Evolutionary conservation across 2,797 vertebrate genomes (phyloP), one percentile per base, ranked within the genome.

Genomic region (Sylvilagus floridanus): DNA sequence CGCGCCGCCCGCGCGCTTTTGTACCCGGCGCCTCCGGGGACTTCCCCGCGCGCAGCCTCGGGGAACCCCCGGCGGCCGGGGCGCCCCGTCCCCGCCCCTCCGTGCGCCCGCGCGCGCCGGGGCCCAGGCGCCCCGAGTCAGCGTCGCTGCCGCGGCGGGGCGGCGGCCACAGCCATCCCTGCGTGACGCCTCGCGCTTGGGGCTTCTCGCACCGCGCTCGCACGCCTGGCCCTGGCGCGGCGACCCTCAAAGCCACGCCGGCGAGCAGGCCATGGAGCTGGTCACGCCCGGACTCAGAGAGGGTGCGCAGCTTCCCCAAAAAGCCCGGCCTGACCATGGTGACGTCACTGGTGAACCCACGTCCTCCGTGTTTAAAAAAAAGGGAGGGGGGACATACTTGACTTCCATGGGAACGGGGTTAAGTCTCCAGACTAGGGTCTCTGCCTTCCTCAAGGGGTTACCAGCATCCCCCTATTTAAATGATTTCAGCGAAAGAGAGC

Each of bases 31-130:
- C n/a, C 9, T 35, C 7, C 26, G 3, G 96, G 97, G 95, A 96
- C 94, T 96, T 95, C 95, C 97, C 97, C 88, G 0, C 24, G 78
- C 71, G n/a, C 73, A 0, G 76, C 85, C 85, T 72, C 8, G 95
- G 96, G 96, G 96, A 91, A 87, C 86, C 96, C 96, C 96, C 90
- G 11, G 77, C 35, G 4, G 19, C 24, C 0, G 5, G 65, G 87
- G 77, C 60, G 73, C 60, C 88, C 84, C 16, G 21, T 1, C 79
- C 52, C 22, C 21, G 54, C 32, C 75, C 13, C n/a, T n/a, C 32
- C 47, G 35, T 3, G n/a, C 28, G 19, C 62, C 82, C 75, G 71
- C 50, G 82, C 75, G 71, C 78, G 37, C 30, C 35, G 26, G 88
- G 62, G 73, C n/a, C 28, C 60, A 17, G 30, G 62, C 57, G 32